Evolutionary conservation across 2,797 vertebrate genomes (phyloP).

Genomic region (Hapalemur alaotrensis): DNA sequence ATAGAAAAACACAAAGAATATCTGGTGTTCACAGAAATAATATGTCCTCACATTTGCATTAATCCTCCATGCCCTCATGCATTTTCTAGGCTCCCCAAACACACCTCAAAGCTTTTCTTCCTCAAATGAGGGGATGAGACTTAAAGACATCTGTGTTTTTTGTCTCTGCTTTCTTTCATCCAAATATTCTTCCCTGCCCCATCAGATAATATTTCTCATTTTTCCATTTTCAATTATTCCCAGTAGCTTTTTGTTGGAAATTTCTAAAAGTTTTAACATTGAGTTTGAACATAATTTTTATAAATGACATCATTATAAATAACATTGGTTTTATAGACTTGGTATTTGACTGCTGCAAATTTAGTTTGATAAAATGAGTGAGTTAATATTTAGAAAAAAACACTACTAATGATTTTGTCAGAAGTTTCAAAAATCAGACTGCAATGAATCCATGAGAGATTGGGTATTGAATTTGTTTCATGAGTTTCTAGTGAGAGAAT

Average conservation of each 20-base stretch:
- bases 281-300: neutral
- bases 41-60: neutral
- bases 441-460: neutral
- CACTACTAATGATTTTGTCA: neutral
- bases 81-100: neutral
- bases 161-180: neutral
- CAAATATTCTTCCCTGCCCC: neutral
- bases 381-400: neutral
- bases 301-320: neutral
- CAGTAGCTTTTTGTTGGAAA: neutral
- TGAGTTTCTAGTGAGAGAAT: neutral
- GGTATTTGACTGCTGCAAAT: neutral
- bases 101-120: neutral
- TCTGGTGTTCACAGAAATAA: neutral
- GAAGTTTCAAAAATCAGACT: neutral
- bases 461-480: neutral
- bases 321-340: neutral
- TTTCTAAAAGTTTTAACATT: conserved; percentile 12
- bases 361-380: neutral
- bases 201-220: neutral
- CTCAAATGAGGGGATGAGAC: neutral
- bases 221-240: neutral
- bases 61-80: neutral
- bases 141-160: neutral
- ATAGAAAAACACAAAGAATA: neutral